A percentile compares a stretch with the other conserved stretches of the same genome.
Evolutionary conservation across 2,113 vertebrate genomes (phyloP).

Genomic region (Syngnathus scovelli): DNA sequence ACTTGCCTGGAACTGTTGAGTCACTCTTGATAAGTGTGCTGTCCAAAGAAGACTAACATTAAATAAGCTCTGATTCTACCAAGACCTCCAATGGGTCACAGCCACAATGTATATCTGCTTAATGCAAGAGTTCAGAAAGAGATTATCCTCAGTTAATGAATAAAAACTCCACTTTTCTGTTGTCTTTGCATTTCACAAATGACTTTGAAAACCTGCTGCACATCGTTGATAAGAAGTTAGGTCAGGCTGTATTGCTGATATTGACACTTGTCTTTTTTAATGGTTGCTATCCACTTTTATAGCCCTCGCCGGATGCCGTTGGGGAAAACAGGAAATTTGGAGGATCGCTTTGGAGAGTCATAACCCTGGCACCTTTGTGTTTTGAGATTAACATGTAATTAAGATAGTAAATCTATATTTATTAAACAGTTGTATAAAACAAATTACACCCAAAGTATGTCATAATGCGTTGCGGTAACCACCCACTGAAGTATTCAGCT

Average conservation of each 20-base stretch:
- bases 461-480: constrained; percentile 29
- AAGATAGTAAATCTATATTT: constrained; percentile 75
- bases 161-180: not conserved
- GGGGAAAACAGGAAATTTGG: constrained; percentile 70
- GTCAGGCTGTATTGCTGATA: constrained; percentile 46
- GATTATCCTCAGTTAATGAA: not conserved
- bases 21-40: not conserved
- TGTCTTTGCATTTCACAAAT: constrained; percentile 2
- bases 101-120: too few relatives aligned
- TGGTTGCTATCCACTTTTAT: constrained; percentile 66
- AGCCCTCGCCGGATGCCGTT: constrained; percentile 59
- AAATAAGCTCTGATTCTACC: not conserved
- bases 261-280: constrained; percentile 68
- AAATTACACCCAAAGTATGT: constrained; percentile 45
- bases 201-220: constrained; percentile 13
- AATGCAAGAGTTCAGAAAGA: not conserved
- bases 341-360: constrained; percentile 62
- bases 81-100: not conserved
- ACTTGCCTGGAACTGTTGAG: not conserved
- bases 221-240: constrained; percentile 42
- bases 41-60: not conserved
- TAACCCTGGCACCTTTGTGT: constrained; percentile 65
- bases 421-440: constrained; percentile 61
- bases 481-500: not conserved
- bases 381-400: constrained; percentile 74